These are phyloP conservation scores for Speoplatyrhinus poulsoni DNA, from an alignment of 2,113 vertebrate species.

Conservation along the genomic window DNA sequence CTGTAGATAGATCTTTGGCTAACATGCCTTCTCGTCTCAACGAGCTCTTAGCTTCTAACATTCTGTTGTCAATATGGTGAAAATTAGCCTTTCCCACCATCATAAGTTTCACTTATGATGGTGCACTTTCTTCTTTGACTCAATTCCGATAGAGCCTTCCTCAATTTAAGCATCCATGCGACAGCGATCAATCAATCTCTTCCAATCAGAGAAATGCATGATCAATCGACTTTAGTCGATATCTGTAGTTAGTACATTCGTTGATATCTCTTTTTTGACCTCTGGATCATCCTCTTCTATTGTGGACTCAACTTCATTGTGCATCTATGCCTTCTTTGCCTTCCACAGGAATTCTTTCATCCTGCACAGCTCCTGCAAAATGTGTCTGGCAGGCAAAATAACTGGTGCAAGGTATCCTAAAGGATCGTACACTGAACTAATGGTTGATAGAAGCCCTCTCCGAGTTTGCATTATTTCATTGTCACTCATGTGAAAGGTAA, in stretches of 20 bases:
- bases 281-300: not conserved
- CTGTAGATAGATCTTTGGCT: not conserved
- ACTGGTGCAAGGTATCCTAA: not conserved
- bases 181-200: not conserved
- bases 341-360: conserved; percentile 2
- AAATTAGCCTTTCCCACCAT: not conserved
- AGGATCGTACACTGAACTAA: conserved; percentile 1
- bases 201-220: not conserved
- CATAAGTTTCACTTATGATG: no score
- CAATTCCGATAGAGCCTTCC: not conserved
- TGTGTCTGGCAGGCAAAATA: not conserved
- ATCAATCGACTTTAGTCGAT: not conserved
- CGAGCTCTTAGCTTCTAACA: not conserved
- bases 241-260: no score
- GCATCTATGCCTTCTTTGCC: not conserved
- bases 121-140: not conserved
- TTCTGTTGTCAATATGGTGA: not conserved
- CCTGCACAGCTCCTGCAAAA: conserved; percentile 18
- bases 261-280: no score
- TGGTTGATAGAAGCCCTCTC: not conserved
- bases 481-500: not conserved
- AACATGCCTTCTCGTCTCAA: not conserved
- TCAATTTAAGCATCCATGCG: not conserved
- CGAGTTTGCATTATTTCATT: not conserved
- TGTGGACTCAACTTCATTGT: not conserved